Conservation (phyloP, 2,113 vertebrate species). For the Chaenocephalus aceratus region DNA sequence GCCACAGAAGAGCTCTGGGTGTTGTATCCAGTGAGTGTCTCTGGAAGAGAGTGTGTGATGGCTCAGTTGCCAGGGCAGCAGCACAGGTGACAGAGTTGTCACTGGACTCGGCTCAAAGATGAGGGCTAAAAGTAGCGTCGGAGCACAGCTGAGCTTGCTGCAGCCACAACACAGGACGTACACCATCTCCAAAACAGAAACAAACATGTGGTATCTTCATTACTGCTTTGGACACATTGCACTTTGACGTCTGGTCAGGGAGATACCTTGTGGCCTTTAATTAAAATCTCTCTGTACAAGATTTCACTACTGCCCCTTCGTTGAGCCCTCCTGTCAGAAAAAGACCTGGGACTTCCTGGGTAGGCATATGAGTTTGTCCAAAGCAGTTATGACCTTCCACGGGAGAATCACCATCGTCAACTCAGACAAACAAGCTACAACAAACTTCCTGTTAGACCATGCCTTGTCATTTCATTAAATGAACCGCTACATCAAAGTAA, state of each 20-base stretch:
- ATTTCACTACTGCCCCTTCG: neutral
- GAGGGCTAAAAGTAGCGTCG: conserved; percentile 72
- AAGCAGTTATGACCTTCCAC: conserved; percentile 6
- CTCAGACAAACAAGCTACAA: conserved; percentile 16
- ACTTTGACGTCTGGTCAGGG: conserved; percentile 25
- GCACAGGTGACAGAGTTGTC: conserved; percentile 76
- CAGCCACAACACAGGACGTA: conserved; percentile 64
- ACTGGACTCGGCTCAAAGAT: conserved; percentile 68
- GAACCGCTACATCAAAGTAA: conserved; percentile 21
- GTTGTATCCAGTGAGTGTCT: conserved; percentile 55
- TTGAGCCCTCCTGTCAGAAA: conserved; percentile 22
- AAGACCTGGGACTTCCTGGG: neutral
- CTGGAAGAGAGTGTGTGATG: conserved; percentile 63
- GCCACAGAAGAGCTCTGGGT: conserved; percentile 43
- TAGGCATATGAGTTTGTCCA: conserved; percentile 10
- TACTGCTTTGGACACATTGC: conserved; percentile 27
- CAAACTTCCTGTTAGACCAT: conserved; percentile 9
- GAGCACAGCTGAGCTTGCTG: conserved; percentile 75
- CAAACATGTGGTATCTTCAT: conserved; percentile 48
- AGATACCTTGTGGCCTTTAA: conserved; percentile 22
- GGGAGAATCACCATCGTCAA: neutral
- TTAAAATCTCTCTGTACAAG: conserved; percentile 26
- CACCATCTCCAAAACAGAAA: conserved; percentile 76
- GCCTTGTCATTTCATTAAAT: conserved; percentile 13
- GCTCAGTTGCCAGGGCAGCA: conserved; percentile 58